Evolutionary conservation across 2,113 vertebrate genomes (phyloP), one percentile per base, ranked within the genome.

Genomic region (Montifringilla adamsi): DNA sequence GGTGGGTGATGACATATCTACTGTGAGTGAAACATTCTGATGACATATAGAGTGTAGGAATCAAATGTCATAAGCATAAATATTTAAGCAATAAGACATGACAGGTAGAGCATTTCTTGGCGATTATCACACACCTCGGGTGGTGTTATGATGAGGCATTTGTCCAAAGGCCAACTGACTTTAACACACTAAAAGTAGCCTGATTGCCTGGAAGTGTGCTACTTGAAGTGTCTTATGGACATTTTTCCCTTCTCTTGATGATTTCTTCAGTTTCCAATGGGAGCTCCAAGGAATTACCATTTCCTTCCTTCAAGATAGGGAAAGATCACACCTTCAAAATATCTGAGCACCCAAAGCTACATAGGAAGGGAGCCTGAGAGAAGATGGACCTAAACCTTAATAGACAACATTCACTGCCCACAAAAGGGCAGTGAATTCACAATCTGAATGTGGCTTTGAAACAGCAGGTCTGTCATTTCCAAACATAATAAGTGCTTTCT

Each of bases 61-160:
- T 97, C 96, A 97, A 95, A 97, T 97, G 94, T 95, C 97, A 97
- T 97, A 97, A 97, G 95, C 96, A 95, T 97, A 97, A 96, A 97
- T 97, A 97, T 97, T 97, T 97, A 95, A 97, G 96, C 95, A 97
- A 97, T 95, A 97, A 95, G 96, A 97, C 91, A 94, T 97, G 96
- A 96, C 95, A 97, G 96, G 96, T 97, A 97, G 90, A 96, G 93
- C 82, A 97, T 97, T 97, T 97, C 95, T 97, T 96, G 96, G 96
- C 52, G 44, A 96, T 97, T 96, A 97, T 93, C 91, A 75, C 93
- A 94, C 96, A 97, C 95, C 95, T 97, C 92, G 87, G 93, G 95
- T 95, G 70, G 93, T 95, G 97, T 96, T 96, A 97, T 80, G 95
- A 95, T 0, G 79, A 95, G 96, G 96, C 94, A 97, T 94, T 92